These are phyloP conservation scores for Mamestra brassicae DNA, from an alignment of 2,888 invertebrate species.

Conservation along the genomic window DNA sequence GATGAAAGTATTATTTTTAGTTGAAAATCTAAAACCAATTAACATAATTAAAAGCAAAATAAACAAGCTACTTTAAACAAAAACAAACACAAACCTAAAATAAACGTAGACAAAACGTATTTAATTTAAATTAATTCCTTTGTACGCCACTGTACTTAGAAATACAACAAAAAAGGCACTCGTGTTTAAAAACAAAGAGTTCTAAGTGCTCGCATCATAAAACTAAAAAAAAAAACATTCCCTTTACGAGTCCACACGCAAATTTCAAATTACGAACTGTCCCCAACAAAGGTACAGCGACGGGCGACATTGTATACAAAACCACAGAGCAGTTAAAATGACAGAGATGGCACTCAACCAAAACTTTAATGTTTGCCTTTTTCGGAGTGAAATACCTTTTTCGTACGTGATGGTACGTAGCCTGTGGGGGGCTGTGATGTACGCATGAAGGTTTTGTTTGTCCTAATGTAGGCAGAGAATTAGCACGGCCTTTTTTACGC, in stretches of 20 bases:
- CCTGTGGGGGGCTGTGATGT: conserved; percentile 26
- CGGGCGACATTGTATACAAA: conserved; percentile 66
- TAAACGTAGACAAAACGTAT: neutral
- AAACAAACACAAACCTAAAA: conserved; percentile 4
- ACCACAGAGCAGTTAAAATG: conserved; percentile 71
- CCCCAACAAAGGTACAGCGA: conserved; percentile 64
- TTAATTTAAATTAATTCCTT: conserved; percentile 31
- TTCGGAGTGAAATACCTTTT: conserved; percentile 59
- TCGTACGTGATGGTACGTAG: conserved; percentile 53
- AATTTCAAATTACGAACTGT: conserved; percentile 75
- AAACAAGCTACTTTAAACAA: neutral
- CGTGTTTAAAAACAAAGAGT: conserved; percentile 63
- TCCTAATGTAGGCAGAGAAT: conserved; percentile 49
- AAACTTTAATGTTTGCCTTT: conserved; percentile 68
- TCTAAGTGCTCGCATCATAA: conserved; percentile 63
- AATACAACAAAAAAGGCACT: conserved; percentile 44
- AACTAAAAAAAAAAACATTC: conserved; percentile 67
- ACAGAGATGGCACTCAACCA: conserved; percentile 68
- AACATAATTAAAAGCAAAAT: neutral
- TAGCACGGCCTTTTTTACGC: conserved; percentile 53
- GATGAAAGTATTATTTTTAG: neutral
- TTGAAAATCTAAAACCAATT: neutral
- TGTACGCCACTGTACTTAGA: conserved; percentile 12
- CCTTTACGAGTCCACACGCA: conserved; percentile 73
- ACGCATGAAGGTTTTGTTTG: conserved; percentile 45